Evolutionary conservation across 2,888 invertebrate species (phyloP), one percentile per base, ranked within the genome.

Genomic region (Caradrina clavipalpis): DNA sequence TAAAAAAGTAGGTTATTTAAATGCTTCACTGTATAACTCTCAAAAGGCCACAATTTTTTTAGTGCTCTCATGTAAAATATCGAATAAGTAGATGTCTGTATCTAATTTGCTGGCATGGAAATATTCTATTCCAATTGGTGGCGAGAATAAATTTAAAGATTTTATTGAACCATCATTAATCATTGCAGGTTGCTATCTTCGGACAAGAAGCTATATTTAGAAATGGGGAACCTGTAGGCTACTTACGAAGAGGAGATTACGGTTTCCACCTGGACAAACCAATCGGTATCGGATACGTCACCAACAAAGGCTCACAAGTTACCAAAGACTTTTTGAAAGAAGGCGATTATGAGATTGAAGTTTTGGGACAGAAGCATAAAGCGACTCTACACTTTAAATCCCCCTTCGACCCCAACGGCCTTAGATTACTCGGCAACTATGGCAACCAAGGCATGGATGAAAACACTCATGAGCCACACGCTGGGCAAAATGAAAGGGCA

Each of bases 161-260:
- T n/a, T n/a, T n/a, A n/a, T n/a, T n/a, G n/a, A n/a, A n/a, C 35
- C n/a, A 45, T 51, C 1, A 13, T 51, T 15, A 19, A 7, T 13
- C 8, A 21, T 86, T 85, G 22, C 91, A 97, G 92, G 94, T 98
- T 17, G 97, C 98, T n/a, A 88, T 99, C 53, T 98, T 98, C 96
- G 99, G 99, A 0, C 95, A 98, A 83, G 99, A 99, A 96, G 97
- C 98, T 0, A 97, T 99, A 86, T 98, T 97, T 94, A 96, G 98
- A 86, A 97, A 98, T 87, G 98, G 97, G 4, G 94, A 96, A 82
- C 96, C 97, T 0, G 98, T 98, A 7, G 99, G 99, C 15, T 98
- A 97, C 83, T 90, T 99, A 10, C 96, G 99, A 74, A 96, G 98
- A 88, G 98, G 98, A 0, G 98, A 98, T 80, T 98, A 97, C 88